Evolutionary conservation across 2,113 vertebrate species (phyloP).

Genomic region (Propithecus coquereli): DNA sequence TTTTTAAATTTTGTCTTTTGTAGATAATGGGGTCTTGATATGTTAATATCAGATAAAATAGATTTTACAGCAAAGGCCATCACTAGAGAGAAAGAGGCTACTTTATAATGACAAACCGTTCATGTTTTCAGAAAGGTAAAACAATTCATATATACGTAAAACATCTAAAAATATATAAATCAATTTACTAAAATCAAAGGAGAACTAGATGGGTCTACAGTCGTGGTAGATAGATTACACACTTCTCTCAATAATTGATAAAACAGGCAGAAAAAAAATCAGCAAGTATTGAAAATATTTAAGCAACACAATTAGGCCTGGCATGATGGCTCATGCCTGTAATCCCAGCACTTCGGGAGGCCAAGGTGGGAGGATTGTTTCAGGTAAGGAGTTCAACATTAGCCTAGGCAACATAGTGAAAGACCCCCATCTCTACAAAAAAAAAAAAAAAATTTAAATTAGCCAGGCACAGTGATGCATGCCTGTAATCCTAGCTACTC

Average conservation of each 20-base stretch:
- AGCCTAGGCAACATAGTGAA: background rate
- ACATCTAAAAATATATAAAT: background rate
- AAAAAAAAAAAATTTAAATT: background rate
- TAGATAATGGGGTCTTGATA: too few relatives aligned
- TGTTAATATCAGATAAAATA: background rate
- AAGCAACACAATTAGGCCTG: too few relatives aligned
- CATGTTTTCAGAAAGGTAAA: background rate
- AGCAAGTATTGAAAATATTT: too few relatives aligned
- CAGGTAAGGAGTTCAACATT: background rate
- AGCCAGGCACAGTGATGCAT: background rate
- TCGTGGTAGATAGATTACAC: background rate
- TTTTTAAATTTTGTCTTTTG: too few relatives aligned
- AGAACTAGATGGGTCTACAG: background rate
- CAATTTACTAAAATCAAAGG: background rate
- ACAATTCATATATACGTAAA: background rate
- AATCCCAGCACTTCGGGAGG: background rate
- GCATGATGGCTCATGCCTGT: background rate
- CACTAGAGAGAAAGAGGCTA: background rate
- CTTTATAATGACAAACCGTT: background rate
- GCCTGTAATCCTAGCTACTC: background rate
- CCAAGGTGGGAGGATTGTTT: background rate
- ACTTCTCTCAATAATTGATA: background rate
- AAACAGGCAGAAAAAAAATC: background rate
- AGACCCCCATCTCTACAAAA: background rate
- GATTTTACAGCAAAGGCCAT: background rate